phyloP scores from a whole-genome alignment of 2,113 vertebrate species.

The Haemorhous mexicanus region DNA sequence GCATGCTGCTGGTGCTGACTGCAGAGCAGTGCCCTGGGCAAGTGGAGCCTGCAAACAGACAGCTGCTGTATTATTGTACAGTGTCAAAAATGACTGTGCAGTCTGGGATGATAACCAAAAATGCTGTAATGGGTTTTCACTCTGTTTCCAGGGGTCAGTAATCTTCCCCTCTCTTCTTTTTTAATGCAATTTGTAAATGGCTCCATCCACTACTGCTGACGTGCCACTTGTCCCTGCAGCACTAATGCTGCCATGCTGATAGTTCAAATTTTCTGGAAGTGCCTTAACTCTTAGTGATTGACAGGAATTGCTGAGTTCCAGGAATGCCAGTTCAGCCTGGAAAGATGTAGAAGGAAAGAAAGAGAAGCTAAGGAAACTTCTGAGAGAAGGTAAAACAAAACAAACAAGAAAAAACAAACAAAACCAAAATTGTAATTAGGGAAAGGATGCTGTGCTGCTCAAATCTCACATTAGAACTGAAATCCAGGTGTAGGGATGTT shows the following conservation, averaged over 20 bases:
- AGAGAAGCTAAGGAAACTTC: neutral
- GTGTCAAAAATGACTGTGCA: neutral
- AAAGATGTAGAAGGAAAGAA: neutral
- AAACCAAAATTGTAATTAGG: neutral
- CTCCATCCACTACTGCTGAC: conserved; percentile 9
- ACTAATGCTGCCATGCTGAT: conserved; percentile 30
- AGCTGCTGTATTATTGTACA: neutral
- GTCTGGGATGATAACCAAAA: conserved; percentile 27
- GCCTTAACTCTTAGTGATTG: conserved; percentile 27
- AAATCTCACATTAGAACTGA: neutral
- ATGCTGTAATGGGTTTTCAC: neutral
- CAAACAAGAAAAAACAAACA: neutral
- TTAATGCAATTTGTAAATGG: conserved; percentile 51
- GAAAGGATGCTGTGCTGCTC: neutral
- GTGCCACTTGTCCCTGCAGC: conserved; percentile 14
- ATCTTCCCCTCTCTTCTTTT: neutral
- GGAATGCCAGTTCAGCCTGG: neutral
- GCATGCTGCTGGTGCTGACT: neutral
- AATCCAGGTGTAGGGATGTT: neutral
- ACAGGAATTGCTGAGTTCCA: conserved; percentile 16
- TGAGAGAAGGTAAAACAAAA: neutral
- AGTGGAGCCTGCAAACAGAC: neutral
- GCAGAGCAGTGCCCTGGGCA: neutral
- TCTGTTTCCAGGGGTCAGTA: conserved; percentile 1
- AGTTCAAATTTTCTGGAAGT: conserved; percentile 35